Base-by-base conservation (phyloP, 1,140 invertebrate species). In the Drosophila chauvacae region DNA sequence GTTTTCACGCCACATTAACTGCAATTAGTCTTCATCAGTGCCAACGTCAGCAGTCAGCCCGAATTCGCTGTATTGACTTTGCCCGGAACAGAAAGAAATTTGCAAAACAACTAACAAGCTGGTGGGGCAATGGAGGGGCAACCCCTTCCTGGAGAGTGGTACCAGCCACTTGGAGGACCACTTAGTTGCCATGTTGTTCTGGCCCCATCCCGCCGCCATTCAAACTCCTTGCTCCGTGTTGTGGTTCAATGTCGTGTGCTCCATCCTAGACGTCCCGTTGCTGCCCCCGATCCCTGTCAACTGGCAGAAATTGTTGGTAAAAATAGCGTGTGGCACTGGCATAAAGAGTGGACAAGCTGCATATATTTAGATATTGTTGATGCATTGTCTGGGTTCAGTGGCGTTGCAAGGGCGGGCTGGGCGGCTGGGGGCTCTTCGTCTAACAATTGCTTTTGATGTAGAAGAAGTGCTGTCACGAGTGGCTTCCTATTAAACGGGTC, bases 21-120 rank as follows among this genome's bases (percentile, higher is more conserved):
- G 74, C 75, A 90, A 90, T 90, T 90, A 90, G 86, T 90, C 85
- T 90, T 90, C 81, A 85, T 90, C 85, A 90, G 73, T 88, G 73
- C 59, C 80, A 83, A 77, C 64, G 66, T 39, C 70, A 76, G 65
- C 74, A 80, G 50, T 72, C 70, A 81, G 59, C 58, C 65, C 48
- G 69, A 76, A 57, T 56, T 51, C 69, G 59, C 51, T 55, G 70
- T 60, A 83, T 65, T 77, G 74, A 81, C 80, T 82, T 75, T 59
- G 71, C 33, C 39, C 23, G 23, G 23, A 55, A 53, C 10, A 56
- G 64, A 47, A 35, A 35, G 58, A 60, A 77, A 53, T 65, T 74
- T 80, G 77, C 75, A 77, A 66, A 64, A 51, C 64, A 82, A 88
- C 70, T 77, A 86, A 88, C 75, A 72, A 85, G 77, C 42, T 41